Base-by-base conservation (phyloP, 1,140 invertebrate species). In the Littorina saxatilis region DNA sequence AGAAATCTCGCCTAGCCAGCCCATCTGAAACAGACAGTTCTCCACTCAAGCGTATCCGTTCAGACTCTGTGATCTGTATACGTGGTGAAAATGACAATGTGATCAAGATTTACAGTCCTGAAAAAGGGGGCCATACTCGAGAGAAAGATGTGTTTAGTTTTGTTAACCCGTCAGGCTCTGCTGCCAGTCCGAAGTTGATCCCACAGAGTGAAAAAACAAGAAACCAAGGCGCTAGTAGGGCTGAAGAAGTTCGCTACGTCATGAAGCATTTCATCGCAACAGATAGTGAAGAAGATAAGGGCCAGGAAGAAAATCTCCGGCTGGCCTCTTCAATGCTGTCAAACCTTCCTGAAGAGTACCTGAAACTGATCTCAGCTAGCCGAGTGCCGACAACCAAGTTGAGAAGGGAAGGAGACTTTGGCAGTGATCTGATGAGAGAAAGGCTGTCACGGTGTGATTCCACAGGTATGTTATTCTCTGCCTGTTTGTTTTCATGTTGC, bases 61-160 rank as follows among this genome's bases (percentile, higher is more conserved):
- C 58, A 27, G 52, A 52, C 7, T 63, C 80, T 9, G 61, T 85
- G 15, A 74, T 81, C 55, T 81, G 84, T 52, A 77, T 84, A 40
- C 82, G 75, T 35, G 83, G 84, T 27, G 81, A 84, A 72, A 82
- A 83, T n/a, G 75, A 84, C 20, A 39, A 80, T 43, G 50, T 86
- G 13, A 79, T 82, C 29, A 83, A 61, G 68, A 63, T 80, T 80
- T 63, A 73, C 72, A 37, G 35, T 61, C 27, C 79, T 27, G 35
- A 68, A 23, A 68, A 68, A 4, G 66, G 66, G 35, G 35, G 39
- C 35, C 11, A 68, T 35, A 3, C 1, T 0, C 43, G 17, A 47
- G 66, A 39, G 32, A 68, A 20, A 39, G 5, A 39, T 68, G 35
- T 32, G 66, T 68, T 27, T 0, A 39, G 23, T 39, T 47, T 17